phyloP scores from a whole-genome alignment of 2,888 invertebrate species.

The Drosophila leonis region DNA sequence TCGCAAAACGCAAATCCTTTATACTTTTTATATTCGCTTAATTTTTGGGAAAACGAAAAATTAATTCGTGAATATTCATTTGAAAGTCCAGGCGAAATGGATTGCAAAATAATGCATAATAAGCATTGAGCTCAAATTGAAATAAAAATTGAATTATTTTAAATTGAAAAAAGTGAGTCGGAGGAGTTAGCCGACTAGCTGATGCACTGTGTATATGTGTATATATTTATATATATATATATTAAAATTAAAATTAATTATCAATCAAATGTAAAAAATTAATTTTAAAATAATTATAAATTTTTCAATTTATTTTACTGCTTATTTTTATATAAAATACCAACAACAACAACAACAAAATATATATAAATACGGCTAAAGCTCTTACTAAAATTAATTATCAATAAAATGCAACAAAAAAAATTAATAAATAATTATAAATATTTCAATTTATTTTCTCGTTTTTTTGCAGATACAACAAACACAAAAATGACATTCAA shows the following conservation, averaged over 20 bases:
- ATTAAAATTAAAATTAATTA: too few species aligned
- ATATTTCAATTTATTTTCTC: background rate
- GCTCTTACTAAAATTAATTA: background rate
- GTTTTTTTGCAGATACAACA: constrained; percentile 72
- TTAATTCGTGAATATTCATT: constrained; percentile 44
- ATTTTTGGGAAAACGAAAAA: constrained; percentile 21
- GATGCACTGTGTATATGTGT: background rate
- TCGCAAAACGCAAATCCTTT: constrained; percentile 45
- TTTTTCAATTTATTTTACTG: too few species aligned
- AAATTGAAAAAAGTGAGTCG: background rate
- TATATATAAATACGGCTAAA: too few species aligned
- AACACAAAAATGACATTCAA: constrained; percentile 83
- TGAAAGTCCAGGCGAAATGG: constrained; percentile 25
- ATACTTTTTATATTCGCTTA: constrained; percentile 6
- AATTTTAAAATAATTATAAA: too few species aligned
- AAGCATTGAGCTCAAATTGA: constrained; percentile 15
- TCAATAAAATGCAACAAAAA: background rate
- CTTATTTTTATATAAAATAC: too few species aligned
- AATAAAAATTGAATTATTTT: constrained; percentile 25
- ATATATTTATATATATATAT: too few species aligned
- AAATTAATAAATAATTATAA: background rate
- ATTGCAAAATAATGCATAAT: constrained; percentile 23
- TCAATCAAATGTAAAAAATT: too few species aligned
- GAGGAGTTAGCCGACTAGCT: background rate
- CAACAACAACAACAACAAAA: too few species aligned